These are phyloP conservation scores for Diarsia mendica DNA, from an alignment of 2,888 invertebrate genomes.

Conservation along the genomic window DNA sequence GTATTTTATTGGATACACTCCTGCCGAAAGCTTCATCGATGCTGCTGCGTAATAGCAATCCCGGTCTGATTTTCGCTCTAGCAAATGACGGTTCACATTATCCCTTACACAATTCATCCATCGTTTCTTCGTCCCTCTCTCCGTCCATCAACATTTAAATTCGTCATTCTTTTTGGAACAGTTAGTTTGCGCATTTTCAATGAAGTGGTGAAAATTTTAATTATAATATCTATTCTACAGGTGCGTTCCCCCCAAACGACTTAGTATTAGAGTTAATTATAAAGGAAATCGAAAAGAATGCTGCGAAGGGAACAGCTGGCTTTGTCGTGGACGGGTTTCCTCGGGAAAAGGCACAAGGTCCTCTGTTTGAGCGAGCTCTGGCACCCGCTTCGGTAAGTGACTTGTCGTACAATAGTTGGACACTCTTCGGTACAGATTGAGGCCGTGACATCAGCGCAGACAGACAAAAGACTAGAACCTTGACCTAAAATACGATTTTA, in stretches of 20 bases:
- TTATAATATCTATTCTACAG: slow-evolving; percentile 67
- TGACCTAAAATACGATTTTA: too few relatives aligned
- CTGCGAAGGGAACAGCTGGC: slow-evolving; percentile 91
- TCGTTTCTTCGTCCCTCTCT: not conserved
- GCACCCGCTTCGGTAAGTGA: slow-evolving; percentile 86
- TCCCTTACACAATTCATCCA: not conserved
- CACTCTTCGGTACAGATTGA: not conserved
- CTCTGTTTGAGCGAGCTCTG: slow-evolving; percentile 95
- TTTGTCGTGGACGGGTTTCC: slow-evolving; percentile 98
- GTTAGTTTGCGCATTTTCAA: too few relatives aligned
- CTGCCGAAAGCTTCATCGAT: not conserved
- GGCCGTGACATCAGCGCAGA: not conserved
- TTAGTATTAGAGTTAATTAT: slow-evolving; percentile 96
- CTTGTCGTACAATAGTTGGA: not conserved
- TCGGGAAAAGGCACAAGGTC: slow-evolving; percentile 96
- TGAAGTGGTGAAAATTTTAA: not conserved
- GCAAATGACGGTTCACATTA: not conserved
- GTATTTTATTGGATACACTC: not conserved
- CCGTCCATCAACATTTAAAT: not conserved
- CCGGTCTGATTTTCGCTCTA: not conserved
- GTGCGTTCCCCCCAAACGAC: slow-evolving; percentile 96
- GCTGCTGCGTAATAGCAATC: not conserved
- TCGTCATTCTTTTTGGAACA: not conserved
- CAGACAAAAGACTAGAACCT: too few relatives aligned
- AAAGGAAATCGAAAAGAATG: slow-evolving; percentile 93